These are phyloP conservation scores for Homalodisca vitripennis DNA, from an alignment of 1,140 invertebrate genomes.

Conservation along the genomic window DNA sequence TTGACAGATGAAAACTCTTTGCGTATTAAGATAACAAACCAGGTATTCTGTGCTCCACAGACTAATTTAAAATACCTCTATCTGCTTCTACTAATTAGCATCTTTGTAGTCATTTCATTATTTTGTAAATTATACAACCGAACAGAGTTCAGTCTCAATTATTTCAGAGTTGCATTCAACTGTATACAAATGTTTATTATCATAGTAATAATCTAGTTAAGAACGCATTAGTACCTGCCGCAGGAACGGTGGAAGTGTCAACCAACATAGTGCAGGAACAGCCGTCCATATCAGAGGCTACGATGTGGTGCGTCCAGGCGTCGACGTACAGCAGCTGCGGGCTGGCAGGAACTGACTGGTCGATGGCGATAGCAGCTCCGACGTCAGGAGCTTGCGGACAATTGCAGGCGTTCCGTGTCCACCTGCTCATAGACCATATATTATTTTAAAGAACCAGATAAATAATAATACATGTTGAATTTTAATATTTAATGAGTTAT, in stretches of 20 bases:
- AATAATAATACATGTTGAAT: too few species aligned
- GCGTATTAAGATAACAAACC: too few species aligned
- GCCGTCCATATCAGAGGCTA: constrained; percentile 63
- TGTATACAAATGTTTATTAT: too few species aligned
- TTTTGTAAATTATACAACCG: neutral
- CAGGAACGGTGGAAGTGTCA: constrained; percentile 46
- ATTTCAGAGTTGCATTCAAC: too few species aligned
- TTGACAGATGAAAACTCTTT: too few species aligned
- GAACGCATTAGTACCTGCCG: constrained; percentile 34
- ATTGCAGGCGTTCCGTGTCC: constrained; percentile 49
- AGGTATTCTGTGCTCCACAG: too few species aligned
- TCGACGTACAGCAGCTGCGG: constrained; percentile 67
- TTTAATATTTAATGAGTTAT: too few species aligned
- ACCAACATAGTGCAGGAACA: constrained; percentile 64
- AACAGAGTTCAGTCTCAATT: neutral
- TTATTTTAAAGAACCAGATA: neutral
- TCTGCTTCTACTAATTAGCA: too few species aligned
- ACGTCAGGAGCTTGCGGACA: constrained; percentile 60
- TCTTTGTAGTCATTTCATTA: too few species aligned
- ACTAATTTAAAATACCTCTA: too few species aligned
- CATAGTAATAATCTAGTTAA: too few species aligned
- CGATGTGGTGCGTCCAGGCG: constrained; percentile 56
- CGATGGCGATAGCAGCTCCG: constrained; percentile 61
- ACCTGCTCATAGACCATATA: constrained; percentile 12
- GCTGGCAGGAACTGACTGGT: constrained; percentile 58